A percentile compares a stretch with the other conserved stretches of the same genome.
Conservation (phyloP, 2,888 invertebrate species). For the Idaea dimidiata region DNA sequence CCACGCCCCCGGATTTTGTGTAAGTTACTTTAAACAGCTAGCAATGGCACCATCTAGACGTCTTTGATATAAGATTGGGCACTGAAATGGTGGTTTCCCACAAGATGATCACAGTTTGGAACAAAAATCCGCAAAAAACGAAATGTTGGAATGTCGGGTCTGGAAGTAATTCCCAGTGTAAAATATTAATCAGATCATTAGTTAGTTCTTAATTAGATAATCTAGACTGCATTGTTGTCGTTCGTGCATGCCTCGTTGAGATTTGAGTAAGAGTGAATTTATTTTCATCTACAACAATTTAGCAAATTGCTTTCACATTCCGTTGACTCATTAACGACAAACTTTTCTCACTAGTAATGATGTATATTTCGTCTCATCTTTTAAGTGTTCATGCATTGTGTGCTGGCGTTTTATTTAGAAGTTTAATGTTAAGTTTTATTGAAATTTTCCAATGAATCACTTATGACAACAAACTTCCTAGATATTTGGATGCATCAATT, state of each 20-base stretch:
- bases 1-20: conserved; percentile 73
- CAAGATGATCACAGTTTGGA: too few relatives aligned
- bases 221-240: not conserved
- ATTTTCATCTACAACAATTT: conserved; percentile 2
- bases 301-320: conserved; percentile 4
- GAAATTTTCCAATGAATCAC: not conserved
- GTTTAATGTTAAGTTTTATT: not conserved
- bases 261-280: conserved; percentile 10
- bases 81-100: not conserved
- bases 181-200: not conserved
- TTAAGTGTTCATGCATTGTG: not conserved
- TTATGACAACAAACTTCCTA: not conserved
- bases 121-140: too few relatives aligned
- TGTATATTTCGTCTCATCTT: not conserved
- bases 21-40: conserved; percentile 38
- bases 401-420: not conserved
- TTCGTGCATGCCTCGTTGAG: conserved; percentile 9
- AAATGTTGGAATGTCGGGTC: too few relatives aligned
- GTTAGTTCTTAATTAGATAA: not conserved
- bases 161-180: not conserved
- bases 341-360: not conserved
- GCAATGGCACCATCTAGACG: not conserved
- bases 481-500: not conserved
- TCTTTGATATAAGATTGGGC: not conserved
- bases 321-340: not conserved